Conservation (phyloP, 2,888 invertebrate species). For the Calameuta idolon region DNA sequence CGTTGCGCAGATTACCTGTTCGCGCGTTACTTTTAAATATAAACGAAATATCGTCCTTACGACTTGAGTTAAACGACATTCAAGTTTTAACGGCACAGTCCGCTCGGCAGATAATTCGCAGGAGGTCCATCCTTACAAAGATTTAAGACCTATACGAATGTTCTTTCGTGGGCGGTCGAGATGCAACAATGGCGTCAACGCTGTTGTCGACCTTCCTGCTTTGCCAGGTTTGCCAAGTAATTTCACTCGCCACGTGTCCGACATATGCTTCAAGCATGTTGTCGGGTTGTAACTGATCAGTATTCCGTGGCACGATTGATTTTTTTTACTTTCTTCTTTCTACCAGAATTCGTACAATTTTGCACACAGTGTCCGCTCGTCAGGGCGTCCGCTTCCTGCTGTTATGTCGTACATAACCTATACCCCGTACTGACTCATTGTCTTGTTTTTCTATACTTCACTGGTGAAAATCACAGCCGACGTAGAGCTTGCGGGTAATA, state of each 20-base stretch:
- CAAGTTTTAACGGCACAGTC: not conserved
- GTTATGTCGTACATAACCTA: not conserved
- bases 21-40: not conserved
- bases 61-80: not conserved
- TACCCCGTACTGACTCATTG: not conserved
- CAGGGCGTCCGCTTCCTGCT: not conserved
- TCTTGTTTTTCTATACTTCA: not conserved
- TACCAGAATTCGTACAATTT: conserved; percentile 2
- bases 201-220: not conserved
- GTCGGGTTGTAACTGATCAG: conserved; percentile 36
- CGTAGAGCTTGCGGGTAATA: not conserved
- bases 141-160: not conserved
- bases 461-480: not conserved
- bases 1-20: not conserved
- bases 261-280: conserved; percentile 36
- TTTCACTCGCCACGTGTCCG: conserved; percentile 40
- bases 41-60: not conserved
- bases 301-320: conserved; percentile 48
- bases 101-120: not conserved
- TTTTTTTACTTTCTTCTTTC: conserved; percentile 22
- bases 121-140: not conserved
- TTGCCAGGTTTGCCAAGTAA: conserved; percentile 7
- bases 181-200: conserved; percentile 4
- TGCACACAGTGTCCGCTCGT: not conserved
- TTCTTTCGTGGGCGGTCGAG: conserved; percentile 5